Conservation (phyloP, 2,797 vertebrate species). For the Halcyon chelicuti region DNA sequence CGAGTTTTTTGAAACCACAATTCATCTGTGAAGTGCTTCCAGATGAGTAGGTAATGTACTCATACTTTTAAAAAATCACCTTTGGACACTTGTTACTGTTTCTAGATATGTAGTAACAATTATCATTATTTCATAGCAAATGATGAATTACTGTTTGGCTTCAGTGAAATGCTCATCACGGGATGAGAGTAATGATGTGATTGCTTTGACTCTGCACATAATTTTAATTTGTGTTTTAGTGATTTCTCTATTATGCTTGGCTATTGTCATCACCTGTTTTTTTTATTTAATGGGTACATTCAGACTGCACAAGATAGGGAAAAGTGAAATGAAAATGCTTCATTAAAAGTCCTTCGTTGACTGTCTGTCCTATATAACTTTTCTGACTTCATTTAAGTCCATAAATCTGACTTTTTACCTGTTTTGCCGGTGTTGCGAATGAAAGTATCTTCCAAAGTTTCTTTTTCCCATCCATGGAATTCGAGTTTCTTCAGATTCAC, state of each 20-base stretch:
- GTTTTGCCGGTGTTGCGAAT: constrained; percentile 96
- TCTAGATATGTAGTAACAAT: background rate
- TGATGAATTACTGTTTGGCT: background rate
- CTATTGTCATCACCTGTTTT: background rate
- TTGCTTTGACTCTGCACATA: background rate
- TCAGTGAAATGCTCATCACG: background rate
- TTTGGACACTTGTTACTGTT: background rate
- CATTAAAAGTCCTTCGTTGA: background rate
- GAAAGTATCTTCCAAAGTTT: constrained; percentile 83
- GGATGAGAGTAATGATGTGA: background rate
- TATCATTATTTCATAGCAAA: background rate
- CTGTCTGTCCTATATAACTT: background rate
- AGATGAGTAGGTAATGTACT: background rate
- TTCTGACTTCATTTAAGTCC: background rate
- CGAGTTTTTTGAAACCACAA: background rate
- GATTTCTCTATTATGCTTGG: background rate
- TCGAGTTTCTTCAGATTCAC: constrained; percentile 90
- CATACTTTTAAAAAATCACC: background rate
- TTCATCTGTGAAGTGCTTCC: background rate
- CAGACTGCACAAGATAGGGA: background rate
- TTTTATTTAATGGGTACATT: background rate
- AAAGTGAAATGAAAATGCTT: background rate
- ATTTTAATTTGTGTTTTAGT: constrained; percentile 27
- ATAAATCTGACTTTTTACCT: constrained; percentile 78
- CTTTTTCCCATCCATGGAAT: constrained; percentile 90